A percentile compares a stretch with the other conserved stretches of the same genome.
These are phyloP conservation scores for Micronycteris hirsuta DNA, from an alignment of 2,113 vertebrate species.

Conservation along the genomic window DNA sequence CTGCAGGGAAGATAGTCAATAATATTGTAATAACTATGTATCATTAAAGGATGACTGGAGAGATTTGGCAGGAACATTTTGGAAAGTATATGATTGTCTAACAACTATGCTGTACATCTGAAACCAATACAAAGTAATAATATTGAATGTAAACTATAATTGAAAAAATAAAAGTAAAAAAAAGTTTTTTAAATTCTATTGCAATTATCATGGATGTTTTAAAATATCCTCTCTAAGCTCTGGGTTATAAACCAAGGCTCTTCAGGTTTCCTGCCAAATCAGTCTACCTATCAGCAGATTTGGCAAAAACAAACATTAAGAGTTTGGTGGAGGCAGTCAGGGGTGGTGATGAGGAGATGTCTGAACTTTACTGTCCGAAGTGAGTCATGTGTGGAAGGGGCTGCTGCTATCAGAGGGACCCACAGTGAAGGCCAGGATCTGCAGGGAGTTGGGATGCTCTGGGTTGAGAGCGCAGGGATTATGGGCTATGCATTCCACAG, in stretches of 20 bases:
- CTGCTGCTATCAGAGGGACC: background rate
- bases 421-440: background rate
- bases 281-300: background rate
- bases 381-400: background rate
- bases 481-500: background rate
- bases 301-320: background rate
- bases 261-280: background rate
- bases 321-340: background rate
- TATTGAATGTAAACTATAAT: background rate
- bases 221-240: background rate
- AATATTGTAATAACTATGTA: background rate
- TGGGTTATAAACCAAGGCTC: background rate
- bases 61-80: background rate
- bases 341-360: background rate
- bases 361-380: background rate
- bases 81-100: background rate
- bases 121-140: background rate
- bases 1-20: background rate
- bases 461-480: background rate
- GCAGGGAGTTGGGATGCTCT: too few relatives aligned
- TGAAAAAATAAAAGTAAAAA: background rate
- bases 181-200: background rate
- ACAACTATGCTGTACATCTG: background rate
- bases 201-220: background rate
- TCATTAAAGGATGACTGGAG: background rate